Conservation (phyloP, 2,888 invertebrate genomes). For the Erebia epiphron region DNA sequence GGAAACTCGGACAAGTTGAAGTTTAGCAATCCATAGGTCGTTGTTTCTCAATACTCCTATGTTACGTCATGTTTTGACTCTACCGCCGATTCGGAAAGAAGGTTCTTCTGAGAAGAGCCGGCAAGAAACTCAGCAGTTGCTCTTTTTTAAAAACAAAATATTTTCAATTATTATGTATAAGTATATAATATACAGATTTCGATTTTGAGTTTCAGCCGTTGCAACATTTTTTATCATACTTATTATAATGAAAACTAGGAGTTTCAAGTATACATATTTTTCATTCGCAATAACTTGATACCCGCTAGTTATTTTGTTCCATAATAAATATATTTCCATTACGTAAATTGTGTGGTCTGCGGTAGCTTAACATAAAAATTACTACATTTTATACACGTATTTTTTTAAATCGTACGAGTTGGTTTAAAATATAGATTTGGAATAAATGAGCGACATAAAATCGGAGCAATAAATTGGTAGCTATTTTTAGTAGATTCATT, state of each 20-base stretch:
- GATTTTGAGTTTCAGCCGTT: no score
- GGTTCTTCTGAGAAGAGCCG: no score
- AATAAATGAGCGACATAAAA: not conserved
- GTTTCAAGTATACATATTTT: not conserved
- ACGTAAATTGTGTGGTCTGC: slow-evolving; percentile 16
- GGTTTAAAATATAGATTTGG: not conserved
- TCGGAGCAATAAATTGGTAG: not conserved
- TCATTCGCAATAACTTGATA: slow-evolving; percentile 4
- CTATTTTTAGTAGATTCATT: not conserved
- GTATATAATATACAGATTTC: no score
- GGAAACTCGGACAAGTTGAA: no score
- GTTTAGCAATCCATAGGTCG: no score
- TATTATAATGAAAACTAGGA: not conserved
- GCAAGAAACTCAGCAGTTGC: no score
- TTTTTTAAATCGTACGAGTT: not conserved
- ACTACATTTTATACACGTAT: not conserved
- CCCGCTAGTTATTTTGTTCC: slow-evolving; percentile 2
- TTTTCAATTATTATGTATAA: no score
- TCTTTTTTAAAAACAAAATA: no score
- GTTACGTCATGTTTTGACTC: no score
- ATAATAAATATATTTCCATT: slow-evolving; percentile 7
- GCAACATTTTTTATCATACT: no score
- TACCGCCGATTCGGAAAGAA: no score
- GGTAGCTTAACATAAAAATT: slow-evolving; percentile 8
- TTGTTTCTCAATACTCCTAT: no score